Evolutionary conservation across 2,113 vertebrate genomes (phyloP).

Genomic region (Picathartes gymnocephalus): DNA sequence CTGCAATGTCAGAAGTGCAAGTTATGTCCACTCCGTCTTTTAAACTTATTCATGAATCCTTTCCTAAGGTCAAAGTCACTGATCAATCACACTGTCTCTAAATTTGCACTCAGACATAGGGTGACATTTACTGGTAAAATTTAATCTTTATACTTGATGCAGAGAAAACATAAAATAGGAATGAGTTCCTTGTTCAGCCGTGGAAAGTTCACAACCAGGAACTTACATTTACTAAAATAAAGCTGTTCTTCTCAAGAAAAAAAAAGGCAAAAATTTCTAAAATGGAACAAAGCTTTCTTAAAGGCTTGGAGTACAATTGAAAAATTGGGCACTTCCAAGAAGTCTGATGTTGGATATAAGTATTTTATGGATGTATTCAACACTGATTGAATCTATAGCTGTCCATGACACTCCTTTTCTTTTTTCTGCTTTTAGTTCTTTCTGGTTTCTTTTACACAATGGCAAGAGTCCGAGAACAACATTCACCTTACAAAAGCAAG

Average conservation of each 20-base stretch:
- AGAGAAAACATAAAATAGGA: not conserved
- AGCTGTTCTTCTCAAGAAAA: not conserved
- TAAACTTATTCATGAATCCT: not conserved
- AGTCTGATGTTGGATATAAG: not conserved
- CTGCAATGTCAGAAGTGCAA: not conserved
- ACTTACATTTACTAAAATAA: not conserved
- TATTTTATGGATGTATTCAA: not conserved
- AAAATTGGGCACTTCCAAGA: not conserved
- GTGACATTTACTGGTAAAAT: not conserved
- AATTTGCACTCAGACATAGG: not conserved
- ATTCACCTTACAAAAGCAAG: not conserved
- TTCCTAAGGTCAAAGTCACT: not conserved
- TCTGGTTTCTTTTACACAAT: not conserved
- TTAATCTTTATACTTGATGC: not conserved
- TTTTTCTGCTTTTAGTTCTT: not conserved
- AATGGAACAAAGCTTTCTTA: not conserved
- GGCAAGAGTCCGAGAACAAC: not conserved
- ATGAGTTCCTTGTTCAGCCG: not conserved
- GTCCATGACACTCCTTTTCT: not conserved
- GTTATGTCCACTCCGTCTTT: not conserved
- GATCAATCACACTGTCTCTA: not conserved
- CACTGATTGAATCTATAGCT: not conserved
- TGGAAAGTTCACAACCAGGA: not conserved
- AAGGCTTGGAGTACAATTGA: not conserved
- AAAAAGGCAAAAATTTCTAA: not conserved